phyloP scores from a whole-genome alignment of 2,113 vertebrate species.

The Galemys pyrenaicus region DNA sequence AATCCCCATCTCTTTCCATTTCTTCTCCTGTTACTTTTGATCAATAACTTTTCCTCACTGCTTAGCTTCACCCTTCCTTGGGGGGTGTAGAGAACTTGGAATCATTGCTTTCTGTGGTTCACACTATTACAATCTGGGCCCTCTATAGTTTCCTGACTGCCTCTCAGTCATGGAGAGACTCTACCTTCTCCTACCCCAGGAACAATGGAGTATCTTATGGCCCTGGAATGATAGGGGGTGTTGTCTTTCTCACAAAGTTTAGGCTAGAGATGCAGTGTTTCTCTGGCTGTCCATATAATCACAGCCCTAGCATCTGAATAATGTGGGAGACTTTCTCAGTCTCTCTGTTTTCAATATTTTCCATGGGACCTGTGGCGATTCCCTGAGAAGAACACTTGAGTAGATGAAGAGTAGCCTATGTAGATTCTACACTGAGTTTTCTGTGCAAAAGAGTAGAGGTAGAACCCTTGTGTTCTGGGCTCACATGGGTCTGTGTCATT shows the following conservation, averaged over 20 bases:
- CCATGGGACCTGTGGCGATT: not conserved
- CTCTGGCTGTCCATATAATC: not conserved
- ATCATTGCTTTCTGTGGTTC: too few relatives aligned
- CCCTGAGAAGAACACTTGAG: not conserved
- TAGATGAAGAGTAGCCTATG: not conserved
- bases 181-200: not conserved
- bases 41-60: too few relatives aligned
- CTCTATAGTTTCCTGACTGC: not conserved
- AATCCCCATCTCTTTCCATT: too few relatives aligned
- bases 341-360: not conserved
- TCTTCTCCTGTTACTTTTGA: too few relatives aligned
- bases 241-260: not conserved
- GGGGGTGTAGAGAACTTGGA: too few relatives aligned
- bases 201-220: too few relatives aligned
- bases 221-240: not conserved
- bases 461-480: not conserved
- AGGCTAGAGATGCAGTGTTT: not conserved
- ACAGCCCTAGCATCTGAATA: not conserved
- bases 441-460: not conserved
- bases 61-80: too few relatives aligned
- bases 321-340: not conserved
- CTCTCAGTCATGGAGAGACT: rapidly evolving
- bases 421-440: too few relatives aligned
- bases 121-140: too few relatives aligned
- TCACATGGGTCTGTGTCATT: not conserved